Evolutionary conservation across 1,140 invertebrate genomes (phyloP).

Genomic region (Drosophila repletoides): DNA sequence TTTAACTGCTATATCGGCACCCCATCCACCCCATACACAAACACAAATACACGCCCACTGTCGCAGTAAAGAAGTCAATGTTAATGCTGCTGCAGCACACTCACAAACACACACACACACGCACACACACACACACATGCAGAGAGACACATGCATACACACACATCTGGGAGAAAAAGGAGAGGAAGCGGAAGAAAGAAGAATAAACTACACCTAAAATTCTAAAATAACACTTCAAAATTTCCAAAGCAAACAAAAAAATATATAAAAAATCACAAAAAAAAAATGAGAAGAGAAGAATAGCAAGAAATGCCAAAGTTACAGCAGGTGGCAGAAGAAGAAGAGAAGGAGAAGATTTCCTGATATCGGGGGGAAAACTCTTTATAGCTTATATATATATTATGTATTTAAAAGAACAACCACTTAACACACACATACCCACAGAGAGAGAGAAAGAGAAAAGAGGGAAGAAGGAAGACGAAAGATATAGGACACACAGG

Average conservation of each 20-base stretch:
- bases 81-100: not conserved
- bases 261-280: not conserved
- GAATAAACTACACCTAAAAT: conserved; percentile 17
- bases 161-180: not conserved
- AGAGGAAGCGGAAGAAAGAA: not conserved
- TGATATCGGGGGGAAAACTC: too few species aligned
- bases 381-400: not conserved
- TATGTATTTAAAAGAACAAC: not conserved
- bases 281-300: conserved; percentile 1
- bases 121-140: not conserved
- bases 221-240: conserved; percentile 15
- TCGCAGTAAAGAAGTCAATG: not conserved
- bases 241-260: not conserved
- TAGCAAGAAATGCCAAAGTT: not conserved
- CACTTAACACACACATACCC: not conserved
- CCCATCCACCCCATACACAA: conserved; percentile 2
- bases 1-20: conserved; percentile 12
- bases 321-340: not conserved
- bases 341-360: too few species aligned
- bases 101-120: not conserved
- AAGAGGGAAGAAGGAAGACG: not conserved
- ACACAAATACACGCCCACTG: not conserved
- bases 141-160: not conserved
- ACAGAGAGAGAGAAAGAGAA: conserved; percentile 1
- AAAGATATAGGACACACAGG: conserved; percentile 2